Evolutionary conservation across 2,888 invertebrate species (phyloP), one percentile per base, ranked within the genome.

Genomic region (Gandaritis pyraliata): DNA sequence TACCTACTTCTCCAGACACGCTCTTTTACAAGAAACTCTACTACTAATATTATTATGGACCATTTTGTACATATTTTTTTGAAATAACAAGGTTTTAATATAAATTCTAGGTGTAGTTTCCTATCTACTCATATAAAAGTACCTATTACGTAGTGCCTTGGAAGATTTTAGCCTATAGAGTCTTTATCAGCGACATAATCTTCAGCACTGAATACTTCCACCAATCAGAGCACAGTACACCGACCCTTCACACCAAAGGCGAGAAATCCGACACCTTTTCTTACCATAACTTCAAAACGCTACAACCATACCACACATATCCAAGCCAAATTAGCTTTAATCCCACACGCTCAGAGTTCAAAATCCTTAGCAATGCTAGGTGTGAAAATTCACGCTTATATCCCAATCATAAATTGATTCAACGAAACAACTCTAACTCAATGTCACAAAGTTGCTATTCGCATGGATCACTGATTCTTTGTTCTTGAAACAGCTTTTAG

Each of bases 361-460:
- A 46, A 72, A 65, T 83, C 0, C 2, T 23, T 50, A 73, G 71
- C 1, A 5, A 1, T 0, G 13, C 13, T 54, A 90, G 90, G 91
- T 91, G 91, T 91, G 91, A 91, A 90, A 90, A 87, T 87, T 91
- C 80, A 91, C 91, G 90, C 90, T 88, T 89, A 76, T 85, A 80
- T 73, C 71, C 71, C 69, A 78, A 78, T 70, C 69, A 70, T 71
- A 73, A 56, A 74, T 61, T 56, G 64, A 43, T 63, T 55, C 43
- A 64, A 38, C 47, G n/a, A 64, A 71, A 72, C 60, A 58, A 73
- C 82, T 75, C 66, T 85, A 78, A 38, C 0, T 0, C 36, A 8
- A 48, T 0, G 13, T 0, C 0, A 50, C 77, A 85, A 71, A 66
- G 75, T 72, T 58, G 38, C 70, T 50, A 75, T 75, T 86, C 1